A percentile compares a stretch with the other conserved stretches of the same genome.
Evolutionary conservation across 2,888 invertebrate species (phyloP).

Genomic region (Melinaea marsaeus): DNA sequence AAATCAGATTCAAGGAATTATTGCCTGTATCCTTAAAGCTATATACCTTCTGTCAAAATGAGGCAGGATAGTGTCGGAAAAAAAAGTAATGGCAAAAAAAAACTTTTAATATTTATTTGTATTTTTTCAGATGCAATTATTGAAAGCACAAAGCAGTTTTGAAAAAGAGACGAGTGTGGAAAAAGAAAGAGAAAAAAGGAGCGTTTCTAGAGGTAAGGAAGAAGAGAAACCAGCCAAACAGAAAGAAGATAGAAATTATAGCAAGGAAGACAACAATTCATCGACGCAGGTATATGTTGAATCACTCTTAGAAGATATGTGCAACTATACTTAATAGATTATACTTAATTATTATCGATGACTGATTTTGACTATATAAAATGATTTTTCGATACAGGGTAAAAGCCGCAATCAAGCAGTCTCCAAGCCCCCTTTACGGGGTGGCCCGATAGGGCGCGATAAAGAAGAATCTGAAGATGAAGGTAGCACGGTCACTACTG

Average conservation of each 20-base stretch:
- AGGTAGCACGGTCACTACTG: constrained; percentile 77
- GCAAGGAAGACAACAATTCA: constrained; percentile 72
- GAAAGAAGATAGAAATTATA: constrained; percentile 56
- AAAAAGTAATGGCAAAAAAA: not conserved
- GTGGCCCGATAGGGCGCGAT: constrained; percentile 60
- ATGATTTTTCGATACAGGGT: constrained; percentile 46
- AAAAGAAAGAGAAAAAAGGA: constrained; percentile 68
- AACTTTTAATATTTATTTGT: constrained; percentile 9
- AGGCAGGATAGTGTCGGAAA: not conserved
- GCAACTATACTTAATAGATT: not conserved
- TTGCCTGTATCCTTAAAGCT: too few relatives aligned
- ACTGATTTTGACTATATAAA: not conserved
- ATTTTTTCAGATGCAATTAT: constrained; percentile 72
- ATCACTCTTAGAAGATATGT: not conserved
- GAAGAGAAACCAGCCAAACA: constrained; percentile 53
- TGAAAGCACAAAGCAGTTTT: constrained; percentile 75
- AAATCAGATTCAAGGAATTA: too few relatives aligned
- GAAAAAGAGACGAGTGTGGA: constrained; percentile 74
- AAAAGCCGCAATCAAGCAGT: constrained; percentile 56
- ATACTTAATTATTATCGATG: not conserved
- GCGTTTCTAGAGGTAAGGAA: constrained; percentile 68
- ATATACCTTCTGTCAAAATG: too few relatives aligned
- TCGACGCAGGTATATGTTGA: constrained; percentile 65
- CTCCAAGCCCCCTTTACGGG: constrained; percentile 62
- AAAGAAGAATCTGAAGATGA: constrained; percentile 76